Percentiles rank a stretch among this genome's conserved stretches.
Conservation (phyloP, 2,888 invertebrate species). For the Mycogona germanica region DNA sequence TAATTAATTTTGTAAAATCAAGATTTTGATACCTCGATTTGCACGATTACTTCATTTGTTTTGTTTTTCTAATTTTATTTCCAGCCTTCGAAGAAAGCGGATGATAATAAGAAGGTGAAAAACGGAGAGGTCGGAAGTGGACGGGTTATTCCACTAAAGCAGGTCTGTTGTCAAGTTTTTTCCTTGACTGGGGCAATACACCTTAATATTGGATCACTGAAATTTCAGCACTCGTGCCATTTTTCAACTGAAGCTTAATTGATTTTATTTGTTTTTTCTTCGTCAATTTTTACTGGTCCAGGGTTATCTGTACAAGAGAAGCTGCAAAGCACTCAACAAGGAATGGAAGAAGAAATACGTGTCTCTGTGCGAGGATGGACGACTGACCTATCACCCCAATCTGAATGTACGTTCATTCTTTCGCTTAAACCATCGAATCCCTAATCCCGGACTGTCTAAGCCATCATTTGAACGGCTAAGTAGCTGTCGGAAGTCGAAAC, state of each 20-base stretch:
- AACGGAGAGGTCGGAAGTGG: conserved; percentile 62
- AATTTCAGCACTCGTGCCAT: no score
- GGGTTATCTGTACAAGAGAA: conserved; percentile 91
- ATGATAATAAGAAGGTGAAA: conserved; percentile 47
- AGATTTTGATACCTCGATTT: no score
- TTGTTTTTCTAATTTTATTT: conserved; percentile 1
- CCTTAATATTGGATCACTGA: background rate
- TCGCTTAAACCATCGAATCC: conserved; percentile 7
- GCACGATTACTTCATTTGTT: no score
- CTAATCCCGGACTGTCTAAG: no score
- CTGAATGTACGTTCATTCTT: conserved; percentile 59
- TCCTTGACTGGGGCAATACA: conserved; percentile 18
- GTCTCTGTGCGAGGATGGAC: conserved; percentile 85
- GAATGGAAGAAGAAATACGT: conserved; percentile 99
- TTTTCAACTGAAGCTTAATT: no score
- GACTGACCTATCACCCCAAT: conserved; percentile 91
- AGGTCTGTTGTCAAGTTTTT: conserved; percentile 36
- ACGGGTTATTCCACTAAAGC: conserved; percentile 89
- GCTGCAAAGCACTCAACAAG: conserved; percentile 69
- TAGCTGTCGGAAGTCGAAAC: no score
- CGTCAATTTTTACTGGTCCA: conserved; percentile 24
- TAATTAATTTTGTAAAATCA: no score
- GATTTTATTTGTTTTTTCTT: no score
- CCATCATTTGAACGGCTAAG: no score
- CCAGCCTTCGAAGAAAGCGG: conserved; percentile 50